Conservation (phyloP, 2,113 vertebrate genomes). For the Heptranchias perlo region DNA sequence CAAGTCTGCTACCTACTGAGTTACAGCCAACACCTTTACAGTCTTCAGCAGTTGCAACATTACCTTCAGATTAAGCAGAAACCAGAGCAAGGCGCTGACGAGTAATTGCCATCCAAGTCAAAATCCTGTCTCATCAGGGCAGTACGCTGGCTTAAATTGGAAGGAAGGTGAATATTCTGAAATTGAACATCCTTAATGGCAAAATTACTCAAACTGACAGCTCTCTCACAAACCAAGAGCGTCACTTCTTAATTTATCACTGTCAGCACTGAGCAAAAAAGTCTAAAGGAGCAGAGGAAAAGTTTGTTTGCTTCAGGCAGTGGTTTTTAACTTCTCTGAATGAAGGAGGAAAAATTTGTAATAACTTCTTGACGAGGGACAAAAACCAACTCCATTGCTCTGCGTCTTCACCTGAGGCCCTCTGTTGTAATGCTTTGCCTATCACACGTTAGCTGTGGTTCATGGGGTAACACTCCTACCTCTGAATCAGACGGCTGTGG, state of each 20-base stretch:
- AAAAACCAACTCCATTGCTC: too few relatives aligned
- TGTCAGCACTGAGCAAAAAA: neutral
- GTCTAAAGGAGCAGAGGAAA: neutral
- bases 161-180: neutral
- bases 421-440: too few relatives aligned
- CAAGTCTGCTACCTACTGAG: neutral
- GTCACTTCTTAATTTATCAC: neutral
- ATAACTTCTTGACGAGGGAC: neutral
- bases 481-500: too few relatives aligned
- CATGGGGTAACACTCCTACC: too few relatives aligned
- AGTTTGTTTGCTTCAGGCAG: neutral
- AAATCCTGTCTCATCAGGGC: neutral
- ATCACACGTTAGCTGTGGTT: too few relatives aligned
- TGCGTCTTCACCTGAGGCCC: too few relatives aligned
- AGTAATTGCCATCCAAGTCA: neutral
- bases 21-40: too few relatives aligned
- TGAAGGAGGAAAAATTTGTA: neutral
- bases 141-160: neutral
- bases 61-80: neutral
- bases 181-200: neutral
- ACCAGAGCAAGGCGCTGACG: neutral
- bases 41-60: neutral
- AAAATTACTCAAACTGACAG: constrained; percentile 23
- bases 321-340: neutral
- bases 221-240: neutral